phyloP scores from a whole-genome alignment of 2,888 invertebrate genomes.

The Anodontia alba region DNA sequence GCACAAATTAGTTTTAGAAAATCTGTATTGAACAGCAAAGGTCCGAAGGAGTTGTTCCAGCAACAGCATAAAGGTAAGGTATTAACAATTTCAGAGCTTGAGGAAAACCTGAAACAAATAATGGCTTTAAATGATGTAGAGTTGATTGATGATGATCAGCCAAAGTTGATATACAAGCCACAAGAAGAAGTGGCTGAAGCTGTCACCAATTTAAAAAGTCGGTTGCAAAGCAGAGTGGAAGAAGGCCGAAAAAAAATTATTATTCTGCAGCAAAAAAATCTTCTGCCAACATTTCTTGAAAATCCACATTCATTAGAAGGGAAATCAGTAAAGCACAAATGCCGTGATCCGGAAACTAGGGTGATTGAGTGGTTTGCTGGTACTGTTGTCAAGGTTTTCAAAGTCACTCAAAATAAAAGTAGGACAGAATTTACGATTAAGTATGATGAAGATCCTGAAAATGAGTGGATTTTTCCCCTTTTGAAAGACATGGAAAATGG shows the following conservation, averaged over 20 bases:
- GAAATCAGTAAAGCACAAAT: background rate
- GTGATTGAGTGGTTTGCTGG: slow-evolving; percentile 13
- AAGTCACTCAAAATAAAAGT: background rate
- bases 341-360: background rate
- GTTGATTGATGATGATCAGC: background rate
- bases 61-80: slow-evolving; percentile 3
- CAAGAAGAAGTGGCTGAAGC: background rate
- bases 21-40: slow-evolving; percentile 9
- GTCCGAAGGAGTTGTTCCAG: background rate
- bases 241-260: background rate
- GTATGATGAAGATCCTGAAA: slow-evolving; percentile 17
- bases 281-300: background rate
- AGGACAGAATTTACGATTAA: slow-evolving; percentile 8
- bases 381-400: background rate
- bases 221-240: background rate
- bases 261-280: slow-evolving; percentile 15
- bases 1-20: slow-evolving; percentile 15
- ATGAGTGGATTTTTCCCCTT: slow-evolving; percentile 5
- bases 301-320: background rate
- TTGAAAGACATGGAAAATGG: slow-evolving; percentile 22
- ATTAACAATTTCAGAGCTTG: background rate
- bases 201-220: background rate
- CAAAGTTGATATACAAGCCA: background rate
- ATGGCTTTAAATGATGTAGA: background rate
- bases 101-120: slow-evolving; percentile 13